Evolutionary conservation across 2,888 invertebrate genomes (phyloP), one percentile per base, ranked within the genome.

Genomic region (Amblyjoppa proteus): DNA sequence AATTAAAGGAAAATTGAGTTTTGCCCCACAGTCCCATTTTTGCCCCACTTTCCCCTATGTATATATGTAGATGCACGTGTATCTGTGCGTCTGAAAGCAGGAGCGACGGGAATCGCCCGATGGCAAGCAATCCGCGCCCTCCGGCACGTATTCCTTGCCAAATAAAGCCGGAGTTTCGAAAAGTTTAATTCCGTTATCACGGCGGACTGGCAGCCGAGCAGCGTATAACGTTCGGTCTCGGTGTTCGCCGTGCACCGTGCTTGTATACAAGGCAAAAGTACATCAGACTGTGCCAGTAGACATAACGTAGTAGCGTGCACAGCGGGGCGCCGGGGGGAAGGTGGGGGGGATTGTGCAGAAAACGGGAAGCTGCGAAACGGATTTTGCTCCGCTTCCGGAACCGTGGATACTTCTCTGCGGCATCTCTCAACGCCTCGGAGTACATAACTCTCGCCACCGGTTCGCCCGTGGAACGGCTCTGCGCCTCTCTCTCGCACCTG

Each of bases 81-180:
- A 13, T 45, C 16, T 16, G 3, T 16, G 45, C 45, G 45, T 45
- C 20, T 68, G 53, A 56, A 64, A 25, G 49, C 38, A 51, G 34
- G 4, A 25, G 45, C 41, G 45, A 4, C 49, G 3, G 31, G 70
- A 11, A 61, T 28, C 34, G 16, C 16, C 16, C 16, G 4, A 73
- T 28, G 49, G 2, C 11, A 7, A 49, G 45, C 70, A 73, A 51
- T 71, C 71, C 79, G 64, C 58, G 51, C 61, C 66, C 77, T n/a
- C 81, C 53, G 58, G 70, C 70, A 81, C 75, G 66, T 85, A 74
- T 75, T 84, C n/a, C 71, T 84, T 75, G 81, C 69, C 75, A 81
- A 77, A 84, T 84, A 84, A 86, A 80, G 84, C 61, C 64, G 77
- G 84, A 80, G 84, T 69, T 80, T 77, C 49, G 53, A 58, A 83